A percentile compares a stretch with the other conserved stretches of the same genome.
phyloP scores from a whole-genome alignment of 2,888 invertebrate species.

The Apamea crenata region DNA sequence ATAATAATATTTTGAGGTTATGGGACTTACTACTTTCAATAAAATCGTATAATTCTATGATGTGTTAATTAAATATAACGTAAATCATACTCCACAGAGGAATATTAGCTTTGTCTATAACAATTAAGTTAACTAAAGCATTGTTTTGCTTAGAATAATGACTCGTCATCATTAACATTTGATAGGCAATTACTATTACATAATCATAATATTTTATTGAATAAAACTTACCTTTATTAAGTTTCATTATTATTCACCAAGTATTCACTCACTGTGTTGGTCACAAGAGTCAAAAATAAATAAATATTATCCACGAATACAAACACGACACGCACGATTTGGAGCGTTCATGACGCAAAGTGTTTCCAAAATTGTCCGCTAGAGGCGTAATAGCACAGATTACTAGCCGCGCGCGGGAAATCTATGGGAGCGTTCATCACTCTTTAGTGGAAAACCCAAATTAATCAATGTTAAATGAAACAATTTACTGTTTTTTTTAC shows the following conservation, averaged over 20 bases:
- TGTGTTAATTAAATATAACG: neutral
- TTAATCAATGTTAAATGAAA: neutral
- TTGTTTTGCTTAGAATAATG: constrained; percentile 60
- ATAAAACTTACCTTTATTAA: constrained; percentile 78
- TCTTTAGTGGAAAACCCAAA: constrained; percentile 36
- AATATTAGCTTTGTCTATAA: constrained; percentile 1
- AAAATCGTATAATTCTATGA: constrained; percentile 34
- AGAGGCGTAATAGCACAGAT: constrained; percentile 70
- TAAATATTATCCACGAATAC: constrained; percentile 75
- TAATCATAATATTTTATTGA: constrained; percentile 73
- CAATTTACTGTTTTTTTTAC: neutral
- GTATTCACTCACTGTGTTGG: constrained; percentile 65
- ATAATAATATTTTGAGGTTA: constrained; percentile 68
- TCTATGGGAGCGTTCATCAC: constrained; percentile 66
- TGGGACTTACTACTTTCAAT: constrained; percentile 22
- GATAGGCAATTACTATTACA: constrained; percentile 77
- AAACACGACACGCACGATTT: constrained; percentile 80
- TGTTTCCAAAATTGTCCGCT: constrained; percentile 75
- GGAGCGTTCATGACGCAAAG: constrained; percentile 78
- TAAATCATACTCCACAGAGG: constrained; percentile 18
- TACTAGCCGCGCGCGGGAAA: constrained; percentile 71
- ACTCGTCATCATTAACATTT: constrained; percentile 73
- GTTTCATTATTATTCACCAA: constrained; percentile 66
- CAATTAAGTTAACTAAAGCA: neutral
- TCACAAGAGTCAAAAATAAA: constrained; percentile 70